phyloP scores from a whole-genome alignment of 2,797 vertebrate species.

The Rhinogobio ventralis region DNA sequence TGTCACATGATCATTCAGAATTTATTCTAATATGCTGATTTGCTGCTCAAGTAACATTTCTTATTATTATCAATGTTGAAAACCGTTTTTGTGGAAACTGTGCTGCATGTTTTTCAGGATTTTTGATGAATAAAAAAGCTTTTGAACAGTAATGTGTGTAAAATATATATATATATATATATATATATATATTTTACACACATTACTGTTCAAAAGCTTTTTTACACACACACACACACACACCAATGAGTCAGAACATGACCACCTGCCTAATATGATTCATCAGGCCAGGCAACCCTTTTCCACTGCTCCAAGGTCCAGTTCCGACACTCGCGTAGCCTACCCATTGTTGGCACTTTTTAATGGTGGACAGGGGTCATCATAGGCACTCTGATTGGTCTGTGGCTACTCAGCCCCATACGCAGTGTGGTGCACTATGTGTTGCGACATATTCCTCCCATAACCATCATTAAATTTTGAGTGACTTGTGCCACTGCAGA shows the following conservation, averaged over 20 bases:
- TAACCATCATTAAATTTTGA: neutral
- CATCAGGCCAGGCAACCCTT: neutral
- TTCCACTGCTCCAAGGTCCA: neutral
- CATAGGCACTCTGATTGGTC: neutral
- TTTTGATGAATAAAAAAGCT: too few relatives aligned
- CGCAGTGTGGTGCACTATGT: neutral
- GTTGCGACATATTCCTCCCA: neutral
- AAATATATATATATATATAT: too few relatives aligned
- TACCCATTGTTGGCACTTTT: neutral
- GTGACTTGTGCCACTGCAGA: neutral
- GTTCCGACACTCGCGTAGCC: rapidly evolving
- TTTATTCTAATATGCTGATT: neutral
- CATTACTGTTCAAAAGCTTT: too few relatives aligned
- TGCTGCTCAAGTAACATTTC: neutral
- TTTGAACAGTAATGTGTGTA: too few relatives aligned
- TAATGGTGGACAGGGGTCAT: neutral
- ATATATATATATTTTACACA: too few relatives aligned
- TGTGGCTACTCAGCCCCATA: neutral
- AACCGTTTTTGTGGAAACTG: neutral
- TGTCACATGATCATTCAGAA: neutral
- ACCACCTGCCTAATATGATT: neutral
- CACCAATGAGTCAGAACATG: neutral
- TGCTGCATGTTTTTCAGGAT: neutral
- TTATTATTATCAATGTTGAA: neutral
- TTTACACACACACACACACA: too few relatives aligned